Conservation (phyloP, 2,888 invertebrate genomes). For the Ptychoptera contaminata region DNA sequence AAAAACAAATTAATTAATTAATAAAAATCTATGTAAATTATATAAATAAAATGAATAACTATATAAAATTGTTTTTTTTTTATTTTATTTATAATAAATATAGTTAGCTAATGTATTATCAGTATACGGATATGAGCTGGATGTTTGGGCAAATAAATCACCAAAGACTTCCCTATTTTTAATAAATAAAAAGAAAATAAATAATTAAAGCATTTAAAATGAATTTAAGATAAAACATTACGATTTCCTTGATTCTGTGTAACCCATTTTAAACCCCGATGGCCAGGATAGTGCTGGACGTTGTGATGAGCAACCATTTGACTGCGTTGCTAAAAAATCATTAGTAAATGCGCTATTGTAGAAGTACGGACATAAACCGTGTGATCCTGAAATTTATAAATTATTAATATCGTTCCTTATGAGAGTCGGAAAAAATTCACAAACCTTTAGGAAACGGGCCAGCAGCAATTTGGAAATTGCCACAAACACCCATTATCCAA, state of each 20-base stretch:
- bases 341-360: constrained; percentile 15
- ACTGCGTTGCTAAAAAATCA: constrained; percentile 13
- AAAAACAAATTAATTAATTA: too few species aligned
- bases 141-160: too few species aligned
- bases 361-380: constrained; percentile 16
- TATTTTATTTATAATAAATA: too few species aligned
- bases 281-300: constrained; percentile 10
- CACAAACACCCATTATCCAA: constrained; percentile 18
- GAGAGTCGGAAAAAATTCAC: too few species aligned
- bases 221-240: constrained; percentile 2
- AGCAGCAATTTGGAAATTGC: constrained; percentile 13
- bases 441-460: constrained; percentile 8
- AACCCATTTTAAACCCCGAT: constrained; percentile 15
- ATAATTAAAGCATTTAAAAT: too few species aligned
- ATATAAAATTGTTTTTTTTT: too few species aligned
- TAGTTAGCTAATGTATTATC: too few species aligned
- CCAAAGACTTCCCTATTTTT: too few species aligned
- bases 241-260: constrained; percentile 14
- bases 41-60: too few species aligned
- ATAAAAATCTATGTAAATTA: too few species aligned
- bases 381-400: constrained; percentile 11
- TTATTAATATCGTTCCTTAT: neutral
- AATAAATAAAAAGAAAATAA: too few species aligned
- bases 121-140: too few species aligned
- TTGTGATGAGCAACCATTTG: constrained; percentile 11